Conservation (phyloP, 1,140 invertebrate genomes). For the Orius laevigatus region DNA sequence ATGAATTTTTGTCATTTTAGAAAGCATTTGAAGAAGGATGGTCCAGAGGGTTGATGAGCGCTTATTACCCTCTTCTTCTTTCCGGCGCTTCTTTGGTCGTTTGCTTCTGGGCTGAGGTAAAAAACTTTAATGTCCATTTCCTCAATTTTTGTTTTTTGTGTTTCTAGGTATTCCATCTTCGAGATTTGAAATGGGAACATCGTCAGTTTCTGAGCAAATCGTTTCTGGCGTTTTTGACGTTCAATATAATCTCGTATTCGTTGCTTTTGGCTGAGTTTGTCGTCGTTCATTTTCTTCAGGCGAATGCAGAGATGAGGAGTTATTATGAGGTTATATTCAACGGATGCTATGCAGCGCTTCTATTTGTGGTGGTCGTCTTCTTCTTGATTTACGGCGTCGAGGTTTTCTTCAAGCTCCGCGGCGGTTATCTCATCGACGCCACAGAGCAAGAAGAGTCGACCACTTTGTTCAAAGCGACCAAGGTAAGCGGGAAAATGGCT, state of each 20-base stretch:
- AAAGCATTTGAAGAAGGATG: constrained; percentile 61
- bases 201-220: constrained; percentile 85
- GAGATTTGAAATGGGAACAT: constrained; percentile 66
- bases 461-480: not conserved
- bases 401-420: constrained; percentile 70
- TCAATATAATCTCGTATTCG: constrained; percentile 79
- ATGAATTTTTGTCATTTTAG: constrained; percentile 31
- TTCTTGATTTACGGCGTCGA: constrained; percentile 90
- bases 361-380: constrained; percentile 81
- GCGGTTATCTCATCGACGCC: constrained; percentile 37
- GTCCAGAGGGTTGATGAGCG: constrained; percentile 69
- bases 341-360: constrained; percentile 75
- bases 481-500: not conserved
- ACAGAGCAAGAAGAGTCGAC: constrained; percentile 22
- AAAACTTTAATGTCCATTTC: constrained; percentile 16
- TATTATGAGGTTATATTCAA: constrained; percentile 76
- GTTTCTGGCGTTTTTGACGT: constrained; percentile 76
- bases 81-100: constrained; percentile 81
- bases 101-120: constrained; percentile 87
- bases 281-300: constrained; percentile 45
- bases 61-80: constrained; percentile 78
- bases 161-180: constrained; percentile 73
- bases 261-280: constrained; percentile 67
- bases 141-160: constrained; percentile 9
- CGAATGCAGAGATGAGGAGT: constrained; percentile 39